Conservation (phyloP, 2,797 vertebrate species). For the Rhabdophis nuchalis region DNA sequence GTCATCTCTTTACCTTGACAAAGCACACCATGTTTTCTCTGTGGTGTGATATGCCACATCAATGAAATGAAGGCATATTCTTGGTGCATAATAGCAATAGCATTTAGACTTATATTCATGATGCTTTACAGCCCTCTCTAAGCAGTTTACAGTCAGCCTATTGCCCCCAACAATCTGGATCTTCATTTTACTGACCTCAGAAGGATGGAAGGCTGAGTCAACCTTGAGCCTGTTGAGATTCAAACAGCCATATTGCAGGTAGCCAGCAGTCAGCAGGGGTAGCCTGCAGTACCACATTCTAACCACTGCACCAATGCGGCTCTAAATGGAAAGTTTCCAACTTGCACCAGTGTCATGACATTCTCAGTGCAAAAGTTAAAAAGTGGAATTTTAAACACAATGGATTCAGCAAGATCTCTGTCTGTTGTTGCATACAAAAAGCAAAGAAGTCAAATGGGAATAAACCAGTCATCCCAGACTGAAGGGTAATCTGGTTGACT, state of each 20-base stretch:
- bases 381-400: neutral
- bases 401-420: neutral
- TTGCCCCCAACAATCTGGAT: too few relatives aligned
- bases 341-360: neutral
- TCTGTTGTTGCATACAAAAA: neutral
- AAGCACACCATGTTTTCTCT: neutral
- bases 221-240: too few relatives aligned
- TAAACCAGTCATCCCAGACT: neutral
- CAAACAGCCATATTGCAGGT: too few relatives aligned
- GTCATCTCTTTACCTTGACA: neutral
- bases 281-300: too few relatives aligned
- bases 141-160: too few relatives aligned
- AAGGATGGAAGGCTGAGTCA: too few relatives aligned
- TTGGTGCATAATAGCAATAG: neutral
- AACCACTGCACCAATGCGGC: too few relatives aligned
- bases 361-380: neutral
- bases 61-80: neutral
- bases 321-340: neutral
- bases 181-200: too few relatives aligned
- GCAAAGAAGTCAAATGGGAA: neutral
- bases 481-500: neutral
- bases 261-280: too few relatives aligned
- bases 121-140: too few relatives aligned
- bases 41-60: neutral
- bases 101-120: too few relatives aligned